Conservation (phyloP, 2,888 invertebrate species). For the Pinctada fucata region DNA sequence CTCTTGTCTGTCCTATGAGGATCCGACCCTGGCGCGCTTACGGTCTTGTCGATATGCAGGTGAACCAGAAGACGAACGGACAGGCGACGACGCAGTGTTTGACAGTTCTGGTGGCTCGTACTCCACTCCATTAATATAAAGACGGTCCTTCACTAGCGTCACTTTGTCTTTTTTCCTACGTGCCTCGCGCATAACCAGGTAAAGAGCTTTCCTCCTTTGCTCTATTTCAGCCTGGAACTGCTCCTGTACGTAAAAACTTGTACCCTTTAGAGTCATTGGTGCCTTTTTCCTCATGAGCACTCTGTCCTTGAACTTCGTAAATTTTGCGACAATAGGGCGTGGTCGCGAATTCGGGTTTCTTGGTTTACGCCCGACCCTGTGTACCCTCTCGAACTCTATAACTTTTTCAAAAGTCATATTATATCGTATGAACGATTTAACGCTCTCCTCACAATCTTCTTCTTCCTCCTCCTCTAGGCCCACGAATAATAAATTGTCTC, state of each 20-base stretch:
- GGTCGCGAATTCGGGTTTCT: constrained; percentile 18
- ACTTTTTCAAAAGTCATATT: constrained; percentile 11
- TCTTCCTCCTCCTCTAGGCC: constrained; percentile 24
- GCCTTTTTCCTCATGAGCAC: neutral
- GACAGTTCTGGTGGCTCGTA: constrained; percentile 4
- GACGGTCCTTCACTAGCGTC: constrained; percentile 3
- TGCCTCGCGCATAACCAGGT: constrained; percentile 31
- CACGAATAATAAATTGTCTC: constrained; percentile 34
- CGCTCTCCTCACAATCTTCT: constrained; percentile 36
- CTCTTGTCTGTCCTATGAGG: constrained; percentile 3
- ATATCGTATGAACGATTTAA: constrained; percentile 28
- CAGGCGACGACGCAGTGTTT: neutral
- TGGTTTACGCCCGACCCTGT: constrained; percentile 27
- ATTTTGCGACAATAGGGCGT: neutral
- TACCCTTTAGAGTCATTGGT: constrained; percentile 28
- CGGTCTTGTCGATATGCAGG: neutral
- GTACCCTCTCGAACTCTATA: constrained; percentile 33
- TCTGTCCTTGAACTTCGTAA: neutral
- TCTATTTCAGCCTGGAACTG: constrained; percentile 40
- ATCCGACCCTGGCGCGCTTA: neutral
- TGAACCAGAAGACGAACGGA: neutral
- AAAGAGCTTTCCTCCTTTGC: constrained; percentile 5
- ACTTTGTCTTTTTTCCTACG: constrained; percentile 13
- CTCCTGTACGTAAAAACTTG: constrained; percentile 22
- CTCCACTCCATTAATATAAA: constrained; percentile 11